phyloP scores from a whole-genome alignment of 2,113 vertebrate genomes.

The Cisticola juncidis region DNA sequence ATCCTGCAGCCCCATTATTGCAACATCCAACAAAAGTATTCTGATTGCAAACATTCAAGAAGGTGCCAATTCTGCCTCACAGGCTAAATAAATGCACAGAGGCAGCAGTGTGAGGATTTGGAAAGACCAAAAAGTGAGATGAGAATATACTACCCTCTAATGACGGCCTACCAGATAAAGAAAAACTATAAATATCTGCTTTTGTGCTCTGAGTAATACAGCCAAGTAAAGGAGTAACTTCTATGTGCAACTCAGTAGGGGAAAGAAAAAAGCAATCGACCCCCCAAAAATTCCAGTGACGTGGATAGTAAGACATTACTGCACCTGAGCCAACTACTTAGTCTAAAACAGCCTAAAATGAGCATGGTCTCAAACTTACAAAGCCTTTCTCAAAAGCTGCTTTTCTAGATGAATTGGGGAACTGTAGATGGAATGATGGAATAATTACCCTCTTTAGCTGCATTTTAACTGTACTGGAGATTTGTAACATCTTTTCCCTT shows the following conservation, averaged over 20 bases:
- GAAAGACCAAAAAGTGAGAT: neutral
- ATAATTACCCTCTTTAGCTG: neutral
- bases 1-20: neutral
- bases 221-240: neutral
- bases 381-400: neutral
- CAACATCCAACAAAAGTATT: neutral
- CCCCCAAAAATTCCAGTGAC: neutral
- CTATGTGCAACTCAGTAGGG: neutral
- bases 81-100: neutral
- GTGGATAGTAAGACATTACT: neutral
- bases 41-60: neutral
- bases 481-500: neutral
- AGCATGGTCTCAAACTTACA: neutral
- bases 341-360: neutral
- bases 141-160: neutral
- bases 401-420: neutral
- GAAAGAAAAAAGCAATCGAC: accelerated
- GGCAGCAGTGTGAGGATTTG: neutral
- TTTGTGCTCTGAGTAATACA: neutral
- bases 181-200: neutral
- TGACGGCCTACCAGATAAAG: neutral
- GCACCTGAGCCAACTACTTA: neutral
- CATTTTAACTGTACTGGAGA: neutral
- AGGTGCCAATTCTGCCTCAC: neutral
- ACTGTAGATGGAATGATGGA: neutral